A percentile compares a stretch with the other conserved stretches of the same genome.
Evolutionary conservation across 1,140 invertebrate species (phyloP).

Genomic region (Charaxes varanes): DNA sequence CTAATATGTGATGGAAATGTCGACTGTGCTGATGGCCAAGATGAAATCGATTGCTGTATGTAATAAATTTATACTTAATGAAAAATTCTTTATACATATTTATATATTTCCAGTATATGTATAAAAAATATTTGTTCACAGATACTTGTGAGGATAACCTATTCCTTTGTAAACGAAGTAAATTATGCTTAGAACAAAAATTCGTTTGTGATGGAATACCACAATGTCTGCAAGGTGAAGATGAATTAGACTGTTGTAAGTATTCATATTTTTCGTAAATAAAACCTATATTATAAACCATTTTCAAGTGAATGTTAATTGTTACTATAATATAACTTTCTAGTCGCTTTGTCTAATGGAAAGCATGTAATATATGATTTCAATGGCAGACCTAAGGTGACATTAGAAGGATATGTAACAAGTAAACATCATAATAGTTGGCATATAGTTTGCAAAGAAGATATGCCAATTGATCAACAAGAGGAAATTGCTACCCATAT

Average conservation of each 20-base stretch:
- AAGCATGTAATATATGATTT: conserved; percentile 74
- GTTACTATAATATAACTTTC: conserved; percentile 25
- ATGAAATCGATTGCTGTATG: conserved; percentile 83
- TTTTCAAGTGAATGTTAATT: conserved; percentile 1
- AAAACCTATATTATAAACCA: too few species aligned
- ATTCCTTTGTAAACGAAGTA: conserved; percentile 76
- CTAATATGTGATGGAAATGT: conserved; percentile 85
- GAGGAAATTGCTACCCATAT: conserved; percentile 63
- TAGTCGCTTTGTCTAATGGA: conserved; percentile 80
- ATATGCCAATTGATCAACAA: conserved; percentile 44
- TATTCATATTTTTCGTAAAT: too few species aligned
- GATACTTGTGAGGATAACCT: conserved; percentile 73
- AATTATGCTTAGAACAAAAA: conserved; percentile 74
- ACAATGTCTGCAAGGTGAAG: conserved; percentile 81
- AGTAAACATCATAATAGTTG: conserved; percentile 75
- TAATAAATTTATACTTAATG: conserved; percentile 20
- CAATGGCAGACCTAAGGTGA: conserved; percentile 75
- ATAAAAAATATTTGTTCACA: conserved; percentile 44
- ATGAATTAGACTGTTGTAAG: conserved; percentile 82
- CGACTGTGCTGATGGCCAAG: conserved; percentile 84
- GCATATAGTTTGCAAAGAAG: conserved; percentile 76
- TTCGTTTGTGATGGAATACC: conserved; percentile 79
- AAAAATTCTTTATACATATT: too few species aligned
- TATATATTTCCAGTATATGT: not conserved
- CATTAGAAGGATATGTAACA: conserved; percentile 76